phyloP scores from a whole-genome alignment of 1,140 invertebrate species.

The Mycetomoellerius zeteki region DNA sequence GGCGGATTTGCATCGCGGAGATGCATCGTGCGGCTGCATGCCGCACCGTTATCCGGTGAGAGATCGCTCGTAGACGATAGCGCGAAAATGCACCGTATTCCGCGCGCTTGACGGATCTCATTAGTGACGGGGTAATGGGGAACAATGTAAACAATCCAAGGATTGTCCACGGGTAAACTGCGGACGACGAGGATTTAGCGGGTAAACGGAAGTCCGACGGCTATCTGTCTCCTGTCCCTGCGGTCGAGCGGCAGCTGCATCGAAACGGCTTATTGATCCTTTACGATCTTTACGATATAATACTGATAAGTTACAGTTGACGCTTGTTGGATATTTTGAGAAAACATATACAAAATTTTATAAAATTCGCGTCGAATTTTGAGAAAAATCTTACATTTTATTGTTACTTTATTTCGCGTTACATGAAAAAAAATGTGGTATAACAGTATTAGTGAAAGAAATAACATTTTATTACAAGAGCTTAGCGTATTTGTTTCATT shows the following conservation, averaged over 20 bases:
- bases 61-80: constrained; percentile 29
- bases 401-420: neutral
- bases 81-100: constrained; percentile 9
- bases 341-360: neutral
- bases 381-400: neutral
- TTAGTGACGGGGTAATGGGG: constrained; percentile 43
- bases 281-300: constrained; percentile 42
- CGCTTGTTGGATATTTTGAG: neutral
- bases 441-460: no score
- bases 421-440: no score
- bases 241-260: constrained; percentile 39
- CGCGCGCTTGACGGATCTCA: constrained; percentile 26
- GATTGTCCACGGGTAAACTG: constrained; percentile 49
- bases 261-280: constrained; percentile 51
- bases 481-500: no score
- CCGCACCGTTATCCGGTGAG: constrained; percentile 4
- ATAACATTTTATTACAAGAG: no score
- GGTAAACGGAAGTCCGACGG: constrained; percentile 61
- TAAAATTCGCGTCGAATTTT: neutral
- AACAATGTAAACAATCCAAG: constrained; percentile 54
- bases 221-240: constrained; percentile 43
- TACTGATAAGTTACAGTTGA: constrained; percentile 24
- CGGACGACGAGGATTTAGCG: constrained; percentile 47
- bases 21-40: neutral
- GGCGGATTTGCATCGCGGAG: neutral